phyloP scores from a whole-genome alignment of 2,888 invertebrate genomes.

The Orthonevra nobilis region DNA sequence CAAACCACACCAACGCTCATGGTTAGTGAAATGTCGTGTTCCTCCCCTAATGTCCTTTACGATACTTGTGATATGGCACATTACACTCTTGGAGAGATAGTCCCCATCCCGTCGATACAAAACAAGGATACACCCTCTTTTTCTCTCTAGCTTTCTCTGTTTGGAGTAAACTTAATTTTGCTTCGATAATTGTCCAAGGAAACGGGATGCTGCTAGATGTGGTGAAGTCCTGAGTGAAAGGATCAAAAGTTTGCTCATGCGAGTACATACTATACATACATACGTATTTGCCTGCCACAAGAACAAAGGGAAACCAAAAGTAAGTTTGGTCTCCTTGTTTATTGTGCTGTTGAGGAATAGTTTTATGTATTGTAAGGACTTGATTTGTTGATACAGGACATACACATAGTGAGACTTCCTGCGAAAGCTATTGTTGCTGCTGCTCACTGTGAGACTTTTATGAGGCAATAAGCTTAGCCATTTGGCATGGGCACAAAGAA shows the following conservation, averaged over 20 bases:
- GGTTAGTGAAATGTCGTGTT: conserved; percentile 42
- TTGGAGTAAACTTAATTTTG: conserved; percentile 62
- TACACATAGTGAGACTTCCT: too few species aligned
- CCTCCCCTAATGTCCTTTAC: conserved; percentile 53
- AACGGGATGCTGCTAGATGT: conserved; percentile 13
- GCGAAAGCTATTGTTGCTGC: too few species aligned
- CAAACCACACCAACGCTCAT: neutral
- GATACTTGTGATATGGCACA: conserved; percentile 61
- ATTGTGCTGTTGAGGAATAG: conserved; percentile 50
- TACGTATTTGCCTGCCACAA: conserved; percentile 40
- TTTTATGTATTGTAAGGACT: conserved; percentile 46
- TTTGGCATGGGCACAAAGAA: too few species aligned
- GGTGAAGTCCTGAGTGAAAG: conserved; percentile 11
- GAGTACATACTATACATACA: too few species aligned
- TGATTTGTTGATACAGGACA: too few species aligned
- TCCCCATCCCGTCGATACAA: neutral
- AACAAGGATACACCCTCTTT: too few species aligned
- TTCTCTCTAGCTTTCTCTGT: conserved; percentile 18
- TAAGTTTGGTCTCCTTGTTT: conserved; percentile 40
- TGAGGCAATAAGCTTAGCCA: too few species aligned
- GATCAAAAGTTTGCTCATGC: conserved; percentile 62
- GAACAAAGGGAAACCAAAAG: conserved; percentile 50
- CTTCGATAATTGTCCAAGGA: neutral
- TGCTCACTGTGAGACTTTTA: too few species aligned
- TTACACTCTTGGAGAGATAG: conserved; percentile 31